phyloP scores from a whole-genome alignment of 2,888 invertebrate species.

The Phalera bucephala region DNA sequence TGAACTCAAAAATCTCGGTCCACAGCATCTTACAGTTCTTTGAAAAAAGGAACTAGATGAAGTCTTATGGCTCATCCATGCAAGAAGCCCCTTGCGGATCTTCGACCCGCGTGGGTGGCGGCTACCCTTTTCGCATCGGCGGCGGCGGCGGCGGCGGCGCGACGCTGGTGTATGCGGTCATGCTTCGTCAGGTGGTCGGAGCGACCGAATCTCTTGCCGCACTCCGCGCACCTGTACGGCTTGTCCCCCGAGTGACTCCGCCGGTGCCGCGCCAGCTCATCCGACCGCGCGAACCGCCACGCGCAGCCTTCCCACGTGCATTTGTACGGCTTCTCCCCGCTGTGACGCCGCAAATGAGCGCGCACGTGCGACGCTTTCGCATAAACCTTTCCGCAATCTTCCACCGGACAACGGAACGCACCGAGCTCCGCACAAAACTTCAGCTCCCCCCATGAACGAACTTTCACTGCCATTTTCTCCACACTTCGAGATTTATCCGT shows the following conservation, averaged over 20 bases:
- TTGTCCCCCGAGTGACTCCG: slow-evolving; percentile 98
- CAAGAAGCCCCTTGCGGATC: slow-evolving; percentile 44
- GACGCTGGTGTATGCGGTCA: slow-evolving; percentile 90
- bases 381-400: slow-evolving; percentile 90
- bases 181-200: slow-evolving; percentile 98
- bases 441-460: slow-evolving; percentile 66
- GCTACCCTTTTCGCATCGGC: slow-evolving; percentile 39
- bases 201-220: slow-evolving; percentile 94
- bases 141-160: slow-evolving; percentile 66
- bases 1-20: no score
- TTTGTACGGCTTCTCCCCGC: slow-evolving; percentile 90
- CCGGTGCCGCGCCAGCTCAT: slow-evolving; percentile 95
- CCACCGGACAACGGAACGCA: slow-evolving; percentile 87
- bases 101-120: slow-evolving; percentile 28
- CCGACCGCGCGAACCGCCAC: slow-evolving; percentile 97
- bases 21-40: no score
- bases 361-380: slow-evolving; percentile 95
- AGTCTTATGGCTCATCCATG: no score
- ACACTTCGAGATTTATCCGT: no score
- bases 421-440: slow-evolving; percentile 75
- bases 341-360: slow-evolving; percentile 93
- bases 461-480: slow-evolving; percentile 43
- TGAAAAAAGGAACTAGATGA: no score
- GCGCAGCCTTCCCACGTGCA: slow-evolving; percentile 92
- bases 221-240: slow-evolving; percentile 94